Conservation (phyloP, 1,140 invertebrate species). For the Drosophila simulans region DNA sequence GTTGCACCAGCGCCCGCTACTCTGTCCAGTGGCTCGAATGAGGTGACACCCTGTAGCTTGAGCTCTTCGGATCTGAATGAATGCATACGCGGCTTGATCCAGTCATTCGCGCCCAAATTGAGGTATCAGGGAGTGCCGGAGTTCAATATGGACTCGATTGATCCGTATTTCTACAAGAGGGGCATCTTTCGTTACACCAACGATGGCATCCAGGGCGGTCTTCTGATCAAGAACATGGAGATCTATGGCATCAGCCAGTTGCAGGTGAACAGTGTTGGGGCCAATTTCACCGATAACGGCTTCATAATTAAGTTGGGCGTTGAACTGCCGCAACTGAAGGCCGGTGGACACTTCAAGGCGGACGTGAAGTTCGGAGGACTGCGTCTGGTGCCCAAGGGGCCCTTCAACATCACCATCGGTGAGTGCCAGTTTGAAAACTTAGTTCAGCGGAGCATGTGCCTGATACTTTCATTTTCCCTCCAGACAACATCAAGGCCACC, state of each 20-base stretch:
- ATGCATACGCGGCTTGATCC: conserved; percentile 69
- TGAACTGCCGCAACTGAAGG: conserved; percentile 69
- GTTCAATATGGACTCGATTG: conserved; percentile 64
- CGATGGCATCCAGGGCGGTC: conserved; percentile 78
- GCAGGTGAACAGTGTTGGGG: conserved; percentile 61
- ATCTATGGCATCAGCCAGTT: conserved; percentile 75
- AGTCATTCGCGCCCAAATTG: conserved; percentile 56
- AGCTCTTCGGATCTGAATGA: conserved; percentile 68
- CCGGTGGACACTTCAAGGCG: conserved; percentile 81
- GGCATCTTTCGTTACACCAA: conserved; percentile 82
- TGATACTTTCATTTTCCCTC: conserved; percentile 9
- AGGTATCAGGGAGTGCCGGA: conserved; percentile 60
- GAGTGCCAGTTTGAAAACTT: background rate
- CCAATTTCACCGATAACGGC: conserved; percentile 69
- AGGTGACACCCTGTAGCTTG: conserved; percentile 57
- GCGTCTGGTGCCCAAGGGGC: conserved; percentile 82
- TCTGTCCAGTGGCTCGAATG: conserved; percentile 23
- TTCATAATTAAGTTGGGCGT: conserved; percentile 73
- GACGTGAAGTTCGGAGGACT: conserved; percentile 83
- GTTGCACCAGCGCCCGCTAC: conserved; percentile 46
- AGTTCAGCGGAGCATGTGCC: background rate
- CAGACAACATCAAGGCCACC: conserved; percentile 77
- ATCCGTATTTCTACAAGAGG: conserved; percentile 77
- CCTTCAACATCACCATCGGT: conserved; percentile 83
- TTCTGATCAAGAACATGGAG: conserved; percentile 81